Percentiles rank a stretch among this genome's conserved stretches.
These are phyloP conservation scores for Pelobates cultripes DNA, from an alignment of 2,797 vertebrate species.

Conservation along the genomic window DNA sequence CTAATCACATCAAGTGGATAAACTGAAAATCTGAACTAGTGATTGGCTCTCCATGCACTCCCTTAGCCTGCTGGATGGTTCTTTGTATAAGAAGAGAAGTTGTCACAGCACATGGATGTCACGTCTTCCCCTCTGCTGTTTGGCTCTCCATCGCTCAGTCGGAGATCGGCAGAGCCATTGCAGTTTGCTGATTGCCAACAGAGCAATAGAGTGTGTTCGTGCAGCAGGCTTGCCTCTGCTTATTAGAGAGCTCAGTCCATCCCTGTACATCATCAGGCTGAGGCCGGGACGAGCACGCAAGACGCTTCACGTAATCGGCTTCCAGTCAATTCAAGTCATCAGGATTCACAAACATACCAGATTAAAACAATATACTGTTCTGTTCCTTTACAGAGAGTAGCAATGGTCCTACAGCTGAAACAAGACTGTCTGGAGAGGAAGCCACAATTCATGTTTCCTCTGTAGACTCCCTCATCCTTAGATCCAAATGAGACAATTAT, in stretches of 20 bases:
- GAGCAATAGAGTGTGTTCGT: slow-evolving; percentile 48
- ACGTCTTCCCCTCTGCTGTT: slow-evolving; percentile 4
- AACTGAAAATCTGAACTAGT: neutral
- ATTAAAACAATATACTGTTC: neutral
- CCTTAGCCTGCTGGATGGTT: no score
- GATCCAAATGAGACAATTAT: no score
- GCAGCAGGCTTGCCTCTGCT: slow-evolving; percentile 15
- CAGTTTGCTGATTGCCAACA: slow-evolving; percentile 48
- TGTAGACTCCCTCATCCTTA: no score
- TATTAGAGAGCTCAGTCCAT: slow-evolving; percentile 8
- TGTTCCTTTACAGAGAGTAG: neutral
- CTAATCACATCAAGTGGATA: slow-evolving; percentile 3
- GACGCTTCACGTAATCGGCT: slow-evolving; percentile 24
- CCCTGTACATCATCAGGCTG: slow-evolving; percentile 31
- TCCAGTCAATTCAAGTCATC: slow-evolving; percentile 34
- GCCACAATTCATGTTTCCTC: no score
- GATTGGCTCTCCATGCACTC: no score
- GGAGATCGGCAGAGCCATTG: slow-evolving; percentile 14
- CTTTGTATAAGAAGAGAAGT: neutral
- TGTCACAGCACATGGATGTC: neutral
- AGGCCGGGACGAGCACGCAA: slow-evolving; percentile 39
- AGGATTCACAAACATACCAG: neutral
- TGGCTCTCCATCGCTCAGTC: slow-evolving; percentile 14
- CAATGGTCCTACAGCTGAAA: no score
- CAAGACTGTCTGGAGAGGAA: no score